Evolutionary conservation across 1,140 invertebrate species (phyloP).

Genomic region (Drosophila trapezifrons): DNA sequence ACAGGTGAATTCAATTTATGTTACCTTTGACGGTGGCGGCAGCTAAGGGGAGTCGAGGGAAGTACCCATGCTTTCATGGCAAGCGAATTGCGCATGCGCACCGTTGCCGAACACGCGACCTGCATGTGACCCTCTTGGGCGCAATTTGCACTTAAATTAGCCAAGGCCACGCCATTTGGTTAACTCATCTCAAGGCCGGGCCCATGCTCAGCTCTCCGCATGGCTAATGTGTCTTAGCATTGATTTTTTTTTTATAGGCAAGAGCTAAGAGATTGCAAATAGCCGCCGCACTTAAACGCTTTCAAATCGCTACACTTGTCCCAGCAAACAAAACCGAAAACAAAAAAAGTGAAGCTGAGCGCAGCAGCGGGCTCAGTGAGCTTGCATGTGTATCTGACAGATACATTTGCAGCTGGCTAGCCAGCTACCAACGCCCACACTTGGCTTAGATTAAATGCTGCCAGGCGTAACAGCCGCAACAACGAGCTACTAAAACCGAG

Average conservation of each 20-base stretch:
- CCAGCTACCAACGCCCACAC: constrained; percentile 31
- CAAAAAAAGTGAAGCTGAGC: constrained; percentile 20
- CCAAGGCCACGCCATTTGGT: constrained; percentile 63
- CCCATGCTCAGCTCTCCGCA: constrained; percentile 22
- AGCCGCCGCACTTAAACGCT: constrained; percentile 25
- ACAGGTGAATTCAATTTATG: constrained; percentile 57
- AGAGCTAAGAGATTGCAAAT: constrained; percentile 17
- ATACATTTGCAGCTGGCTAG: constrained; percentile 47
- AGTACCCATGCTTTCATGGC: constrained; percentile 5
- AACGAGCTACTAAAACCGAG: constrained; percentile 35
- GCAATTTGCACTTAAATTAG: constrained; percentile 69
- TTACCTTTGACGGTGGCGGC: neutral
- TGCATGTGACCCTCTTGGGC: constrained; percentile 59
- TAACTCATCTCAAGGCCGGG: constrained; percentile 51
- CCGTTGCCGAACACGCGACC: constrained; percentile 49
- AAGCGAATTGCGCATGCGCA: constrained; percentile 47
- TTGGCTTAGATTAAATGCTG: constrained; percentile 50
- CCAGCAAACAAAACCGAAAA: constrained; percentile 13
- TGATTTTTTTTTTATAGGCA: constrained; percentile 40
- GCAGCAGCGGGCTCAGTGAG: constrained; percentile 32
- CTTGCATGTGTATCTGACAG: constrained; percentile 59
- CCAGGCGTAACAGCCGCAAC: constrained; percentile 56
- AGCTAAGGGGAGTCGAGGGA: neutral
- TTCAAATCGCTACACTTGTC: constrained; percentile 41
- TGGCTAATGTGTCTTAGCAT: constrained; percentile 65